Conservation (phyloP, 2,113 vertebrate species). For the Dunckerocampus dactyliophorus region DNA sequence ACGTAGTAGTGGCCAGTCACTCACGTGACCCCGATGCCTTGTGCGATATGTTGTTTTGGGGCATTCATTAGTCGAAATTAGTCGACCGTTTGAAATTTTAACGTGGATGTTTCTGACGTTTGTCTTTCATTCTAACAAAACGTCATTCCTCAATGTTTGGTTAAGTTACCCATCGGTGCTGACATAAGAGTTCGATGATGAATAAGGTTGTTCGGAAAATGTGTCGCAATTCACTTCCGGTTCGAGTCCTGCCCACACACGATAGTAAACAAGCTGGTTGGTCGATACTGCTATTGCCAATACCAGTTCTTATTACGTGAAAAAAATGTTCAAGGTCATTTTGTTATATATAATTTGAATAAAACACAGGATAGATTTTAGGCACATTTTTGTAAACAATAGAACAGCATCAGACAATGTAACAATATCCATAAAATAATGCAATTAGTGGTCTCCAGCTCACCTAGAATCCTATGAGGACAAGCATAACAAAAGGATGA, state of each 20-base stretch:
- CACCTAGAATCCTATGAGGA: too few species aligned
- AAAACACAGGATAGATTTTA: too few species aligned
- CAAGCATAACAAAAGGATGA: too few species aligned
- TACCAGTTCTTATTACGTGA: too few species aligned
- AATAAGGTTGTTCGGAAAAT: too few species aligned
- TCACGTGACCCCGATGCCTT: background rate
- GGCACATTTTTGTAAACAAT: too few species aligned
- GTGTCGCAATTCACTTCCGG: background rate
- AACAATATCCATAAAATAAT: too few species aligned
- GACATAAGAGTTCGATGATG: background rate
- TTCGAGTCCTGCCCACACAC: background rate
- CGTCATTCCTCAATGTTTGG: background rate
- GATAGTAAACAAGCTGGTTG: background rate
- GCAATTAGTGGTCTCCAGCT: too few species aligned
- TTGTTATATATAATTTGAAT: too few species aligned
- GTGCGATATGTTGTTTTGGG: background rate
- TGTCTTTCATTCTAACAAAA: slow-evolving; percentile 1
- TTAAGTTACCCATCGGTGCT: background rate
- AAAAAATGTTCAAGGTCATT: too few species aligned
- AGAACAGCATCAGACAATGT: too few species aligned
- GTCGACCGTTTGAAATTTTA: background rate
- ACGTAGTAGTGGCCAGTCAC: background rate
- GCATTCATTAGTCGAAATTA: background rate
- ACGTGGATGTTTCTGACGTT: slow-evolving; percentile 6
- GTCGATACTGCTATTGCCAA: too few species aligned